A percentile compares a stretch with the other conserved stretches of the same genome.
These are phyloP conservation scores for Drosophila histrio DNA, from an alignment of 2,888 invertebrate genomes.

Conservation along the genomic window DNA sequence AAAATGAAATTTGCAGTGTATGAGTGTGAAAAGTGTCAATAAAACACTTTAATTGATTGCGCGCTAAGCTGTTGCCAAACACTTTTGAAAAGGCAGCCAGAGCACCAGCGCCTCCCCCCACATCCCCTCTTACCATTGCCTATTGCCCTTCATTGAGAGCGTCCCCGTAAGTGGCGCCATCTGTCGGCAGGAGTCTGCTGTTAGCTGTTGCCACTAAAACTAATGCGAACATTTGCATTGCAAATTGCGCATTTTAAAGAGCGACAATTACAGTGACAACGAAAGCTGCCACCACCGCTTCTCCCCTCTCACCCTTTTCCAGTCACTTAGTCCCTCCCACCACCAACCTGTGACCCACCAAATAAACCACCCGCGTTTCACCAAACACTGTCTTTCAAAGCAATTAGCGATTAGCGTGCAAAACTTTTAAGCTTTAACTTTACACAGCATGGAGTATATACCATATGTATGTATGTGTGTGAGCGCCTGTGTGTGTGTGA, in stretches of 20 bases:
- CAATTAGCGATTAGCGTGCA: constrained; percentile 75
- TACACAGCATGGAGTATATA: too few relatives aligned
- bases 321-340: background rate
- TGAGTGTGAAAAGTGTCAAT: constrained; percentile 67
- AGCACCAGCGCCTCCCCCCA: background rate
- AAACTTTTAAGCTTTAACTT: constrained; percentile 63
- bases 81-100: constrained; percentile 37
- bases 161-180: constrained; percentile 46
- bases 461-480: background rate
- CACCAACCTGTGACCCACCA: background rate
- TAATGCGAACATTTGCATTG: constrained; percentile 78
- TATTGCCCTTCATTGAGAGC: background rate
- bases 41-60: constrained; percentile 78
- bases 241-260: constrained; percentile 76
- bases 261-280: constrained; percentile 72
- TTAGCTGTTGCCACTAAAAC: constrained; percentile 60
- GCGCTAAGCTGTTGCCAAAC: constrained; percentile 75
- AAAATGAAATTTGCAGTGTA: constrained; percentile 37
- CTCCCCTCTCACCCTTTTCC: background rate
- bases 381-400: constrained; percentile 66
- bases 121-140: background rate
- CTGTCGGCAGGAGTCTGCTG: constrained; percentile 46
- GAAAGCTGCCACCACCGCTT: background rate
- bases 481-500: background rate
- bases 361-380: constrained; percentile 2